Base-by-base conservation (phyloP, 2,113 vertebrate species). In the Acanthochromis polyacanthus region DNA sequence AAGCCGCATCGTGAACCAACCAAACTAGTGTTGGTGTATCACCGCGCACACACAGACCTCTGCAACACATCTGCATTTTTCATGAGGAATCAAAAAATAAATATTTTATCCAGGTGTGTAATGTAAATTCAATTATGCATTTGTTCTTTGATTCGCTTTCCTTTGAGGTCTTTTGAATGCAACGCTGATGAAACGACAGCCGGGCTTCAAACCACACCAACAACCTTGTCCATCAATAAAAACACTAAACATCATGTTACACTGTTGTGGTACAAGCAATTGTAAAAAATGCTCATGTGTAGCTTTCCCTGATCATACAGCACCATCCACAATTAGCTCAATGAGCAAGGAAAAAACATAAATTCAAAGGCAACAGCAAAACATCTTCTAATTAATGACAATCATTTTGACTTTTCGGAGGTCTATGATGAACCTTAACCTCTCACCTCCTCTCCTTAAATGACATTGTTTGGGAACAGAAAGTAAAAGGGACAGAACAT, bases 41-140 rank as follows among this genome's bases (percentile, higher is more conserved):
- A 17, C 20, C 30, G 20, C 51, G 67, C 61, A 50, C 38, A 55
- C 63, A 67, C 38, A 56, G 0, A 53, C 25, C 25, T 67, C 55
- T 64, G 63, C 53, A 75, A 64, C 30, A 28, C 45, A 12, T 22
- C 78, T 90, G 84, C 81, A 91, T 89, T 80, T 91, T 91, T 87
- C 55, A 93, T 89, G 76, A 88, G 69, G 74, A 91, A 89, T 88
- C 56, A 78, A 85, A 86, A 88, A 75, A 89, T 83, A 74, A 81
- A 87, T 89, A 89, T 90, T 89, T 86, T 52, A 92, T 87, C 71
- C 80, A 82, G 83, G 83, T 89, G 86, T 89, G 65, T 84, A 82
- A 86, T 86, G 82, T 88, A 86, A 88, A 90, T 91, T 90, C 64
- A 90, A 91, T 92, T 82, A 83, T 91, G 89, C 75, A 82, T 86